Conservation (phyloP, 1,140 invertebrate genomes). For the Temnothorax longispinosus region DNA sequence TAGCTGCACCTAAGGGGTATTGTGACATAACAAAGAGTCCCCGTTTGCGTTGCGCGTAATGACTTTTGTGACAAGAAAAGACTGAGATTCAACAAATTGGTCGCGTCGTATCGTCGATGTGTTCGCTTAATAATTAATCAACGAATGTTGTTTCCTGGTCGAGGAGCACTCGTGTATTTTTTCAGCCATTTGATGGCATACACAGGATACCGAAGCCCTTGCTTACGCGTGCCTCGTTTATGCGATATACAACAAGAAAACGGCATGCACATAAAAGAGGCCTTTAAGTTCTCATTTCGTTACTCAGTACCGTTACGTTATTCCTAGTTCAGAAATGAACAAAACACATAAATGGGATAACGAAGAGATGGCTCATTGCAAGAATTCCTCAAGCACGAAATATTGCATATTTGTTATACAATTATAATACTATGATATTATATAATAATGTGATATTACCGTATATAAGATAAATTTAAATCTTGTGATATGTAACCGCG, state of each 20-base stretch:
- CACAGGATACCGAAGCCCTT: background rate
- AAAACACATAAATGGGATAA: conserved; percentile 28
- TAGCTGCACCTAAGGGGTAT: background rate
- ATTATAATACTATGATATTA: background rate
- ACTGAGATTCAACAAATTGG: conserved; percentile 64
- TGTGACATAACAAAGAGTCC: conserved; percentile 32
- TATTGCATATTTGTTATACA: background rate
- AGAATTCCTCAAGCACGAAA: background rate
- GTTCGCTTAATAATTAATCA: conserved; percentile 64
- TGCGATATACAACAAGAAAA: conserved; percentile 29
- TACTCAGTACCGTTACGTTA: conserved; percentile 16
- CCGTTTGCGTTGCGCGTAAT: conserved; percentile 8
- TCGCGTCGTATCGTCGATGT: conserved; percentile 55
- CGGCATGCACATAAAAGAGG: conserved; percentile 19
- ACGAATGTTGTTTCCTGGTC: conserved; percentile 45
- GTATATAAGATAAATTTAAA: background rate
- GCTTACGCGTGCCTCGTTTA: conserved; percentile 20
- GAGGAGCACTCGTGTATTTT: conserved; percentile 62
- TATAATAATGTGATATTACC: background rate
- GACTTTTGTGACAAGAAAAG: conserved; percentile 43
- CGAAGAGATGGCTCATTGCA: background rate
- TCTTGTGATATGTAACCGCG: background rate
- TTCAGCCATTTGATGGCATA: conserved; percentile 34
- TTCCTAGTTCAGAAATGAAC: background rate
- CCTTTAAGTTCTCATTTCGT: background rate